A percentile compares a stretch with the other conserved stretches of the same genome.
Conservation (phyloP, 2,113 vertebrate genomes). For the Ictalurus punctatus region DNA sequence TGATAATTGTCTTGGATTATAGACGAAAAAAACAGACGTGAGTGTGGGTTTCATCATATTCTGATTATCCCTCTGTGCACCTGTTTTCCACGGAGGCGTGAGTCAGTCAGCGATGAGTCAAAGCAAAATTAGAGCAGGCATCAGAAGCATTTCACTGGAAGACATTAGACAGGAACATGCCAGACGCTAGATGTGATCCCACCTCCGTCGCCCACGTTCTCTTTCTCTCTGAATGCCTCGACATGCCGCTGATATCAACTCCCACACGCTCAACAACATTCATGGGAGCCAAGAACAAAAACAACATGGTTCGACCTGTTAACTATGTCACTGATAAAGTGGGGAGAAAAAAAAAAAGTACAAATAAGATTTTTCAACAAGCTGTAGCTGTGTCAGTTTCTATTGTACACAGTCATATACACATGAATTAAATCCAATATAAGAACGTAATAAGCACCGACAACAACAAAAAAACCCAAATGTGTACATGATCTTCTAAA, state of each 20-base stretch:
- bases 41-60: background rate
- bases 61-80: background rate
- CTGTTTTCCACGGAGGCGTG: background rate
- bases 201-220: background rate
- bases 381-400: background rate
- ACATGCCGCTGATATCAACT: background rate
- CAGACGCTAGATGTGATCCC: constrained; percentile 24
- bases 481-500: background rate
- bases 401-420: background rate
- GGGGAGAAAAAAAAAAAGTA: background rate
- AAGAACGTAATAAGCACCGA: background rate
- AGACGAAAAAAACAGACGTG: background rate
- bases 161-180: background rate
- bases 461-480: background rate
- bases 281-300: constrained; percentile 6
- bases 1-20: background rate
- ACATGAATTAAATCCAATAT: background rate
- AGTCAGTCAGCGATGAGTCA: constrained; percentile 21
- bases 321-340: background rate
- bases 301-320: background rate
- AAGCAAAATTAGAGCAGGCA: background rate
- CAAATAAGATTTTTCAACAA: background rate
- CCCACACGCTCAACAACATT: constrained; percentile 10
- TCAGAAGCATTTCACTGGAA: constrained; percentile 12
- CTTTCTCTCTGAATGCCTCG: constrained; percentile 1